These are phyloP conservation scores for Trichosurus vulpecula DNA, from an alignment of 2,797 vertebrate genomes.

Conservation along the genomic window DNA sequence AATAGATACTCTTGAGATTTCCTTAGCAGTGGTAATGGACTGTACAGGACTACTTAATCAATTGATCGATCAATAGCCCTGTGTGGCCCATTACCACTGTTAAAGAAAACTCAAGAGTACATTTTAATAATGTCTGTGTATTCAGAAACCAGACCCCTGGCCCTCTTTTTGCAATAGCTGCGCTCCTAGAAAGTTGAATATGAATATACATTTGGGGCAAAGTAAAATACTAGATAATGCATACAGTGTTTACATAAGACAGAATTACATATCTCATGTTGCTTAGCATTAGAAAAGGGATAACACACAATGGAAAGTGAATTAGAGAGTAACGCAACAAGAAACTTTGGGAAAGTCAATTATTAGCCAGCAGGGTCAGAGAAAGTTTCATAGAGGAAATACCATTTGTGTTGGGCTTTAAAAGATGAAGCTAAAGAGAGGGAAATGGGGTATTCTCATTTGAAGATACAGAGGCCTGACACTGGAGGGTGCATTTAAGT, in stretches of 20 bases:
- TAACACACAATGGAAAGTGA: background rate
- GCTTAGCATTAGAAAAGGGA: background rate
- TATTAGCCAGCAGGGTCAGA: background rate
- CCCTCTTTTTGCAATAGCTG: background rate
- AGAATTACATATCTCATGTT: background rate
- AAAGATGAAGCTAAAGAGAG: background rate
- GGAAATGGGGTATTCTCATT: background rate
- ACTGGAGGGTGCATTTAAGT: background rate
- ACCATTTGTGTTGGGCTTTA: background rate
- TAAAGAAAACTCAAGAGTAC: background rate
- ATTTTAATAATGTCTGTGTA: background rate
- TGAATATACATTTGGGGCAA: background rate
- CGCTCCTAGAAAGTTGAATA: background rate
- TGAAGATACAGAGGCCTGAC: background rate
- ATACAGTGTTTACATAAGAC: background rate
- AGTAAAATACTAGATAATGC: background rate
- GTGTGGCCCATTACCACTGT: background rate
- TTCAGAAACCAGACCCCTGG: background rate
- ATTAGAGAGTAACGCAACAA: background rate
- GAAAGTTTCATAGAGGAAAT: background rate
- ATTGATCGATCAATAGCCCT: background rate
- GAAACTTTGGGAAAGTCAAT: background rate
- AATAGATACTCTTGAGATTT: background rate
- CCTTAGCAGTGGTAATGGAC: background rate
- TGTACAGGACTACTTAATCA: background rate